Evolutionary conservation across 2,888 invertebrate species (phyloP).

Genomic region (Lasioglossum morio): DNA sequence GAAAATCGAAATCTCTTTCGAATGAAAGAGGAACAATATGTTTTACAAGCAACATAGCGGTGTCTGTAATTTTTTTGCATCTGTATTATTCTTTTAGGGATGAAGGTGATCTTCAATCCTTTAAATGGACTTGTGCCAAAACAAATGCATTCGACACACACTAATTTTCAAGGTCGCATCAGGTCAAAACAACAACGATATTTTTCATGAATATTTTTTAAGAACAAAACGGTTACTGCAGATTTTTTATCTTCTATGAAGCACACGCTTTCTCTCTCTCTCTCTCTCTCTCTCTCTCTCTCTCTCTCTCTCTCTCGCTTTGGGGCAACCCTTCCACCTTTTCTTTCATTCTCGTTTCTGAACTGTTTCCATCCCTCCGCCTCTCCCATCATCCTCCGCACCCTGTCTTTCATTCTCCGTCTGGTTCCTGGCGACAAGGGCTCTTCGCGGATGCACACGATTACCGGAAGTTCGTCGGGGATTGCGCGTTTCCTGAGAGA

Average conservation of each 20-base stretch:
- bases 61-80: no score
- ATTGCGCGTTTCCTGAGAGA: constrained; percentile 69
- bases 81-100: no score
- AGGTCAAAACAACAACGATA: no score
- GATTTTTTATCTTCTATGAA: not conserved
- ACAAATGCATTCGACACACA: no score
- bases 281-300: not conserved
- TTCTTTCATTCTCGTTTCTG: constrained; percentile 26
- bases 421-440: constrained; percentile 51
- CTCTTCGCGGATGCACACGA: constrained; percentile 70
- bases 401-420: constrained; percentile 37
- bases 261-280: not conserved
- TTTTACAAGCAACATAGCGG: no score
- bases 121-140: no score
- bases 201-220: no score
- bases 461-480: constrained; percentile 66
- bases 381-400: constrained; percentile 14
- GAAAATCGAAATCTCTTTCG: no score
- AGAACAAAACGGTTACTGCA: not conserved
- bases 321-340: not conserved
- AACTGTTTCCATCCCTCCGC: constrained; percentile 19
- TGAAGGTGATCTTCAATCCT: no score
- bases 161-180: no score
- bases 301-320: not conserved
- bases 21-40: no score